phyloP scores from a whole-genome alignment of 2,113 vertebrate genomes.

The Notarius lentiginosus region DNA sequence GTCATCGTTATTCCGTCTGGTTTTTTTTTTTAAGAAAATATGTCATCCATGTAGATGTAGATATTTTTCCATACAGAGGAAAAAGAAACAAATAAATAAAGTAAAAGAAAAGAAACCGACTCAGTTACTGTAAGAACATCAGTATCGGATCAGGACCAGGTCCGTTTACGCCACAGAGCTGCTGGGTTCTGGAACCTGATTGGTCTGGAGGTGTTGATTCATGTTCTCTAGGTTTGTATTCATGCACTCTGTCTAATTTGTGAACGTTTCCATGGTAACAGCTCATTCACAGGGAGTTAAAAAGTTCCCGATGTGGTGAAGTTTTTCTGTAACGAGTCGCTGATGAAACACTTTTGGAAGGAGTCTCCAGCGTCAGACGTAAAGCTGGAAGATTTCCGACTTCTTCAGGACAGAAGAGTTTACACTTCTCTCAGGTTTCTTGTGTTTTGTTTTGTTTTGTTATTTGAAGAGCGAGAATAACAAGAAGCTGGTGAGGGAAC shows the following conservation, averaged over 20 bases:
- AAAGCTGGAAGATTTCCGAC: not conserved
- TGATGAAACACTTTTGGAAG: not conserved
- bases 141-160: too few relatives aligned
- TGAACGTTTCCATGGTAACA: not conserved
- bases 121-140: too few relatives aligned
- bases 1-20: too few relatives aligned
- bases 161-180: too few relatives aligned
- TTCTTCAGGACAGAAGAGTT: not conserved
- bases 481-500: not conserved
- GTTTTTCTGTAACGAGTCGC: not conserved
- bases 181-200: not conserved
- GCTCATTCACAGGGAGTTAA: not conserved
- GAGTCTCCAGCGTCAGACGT: not conserved
- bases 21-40: too few relatives aligned
- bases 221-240: not conserved
- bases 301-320: not conserved
- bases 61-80: too few relatives aligned
- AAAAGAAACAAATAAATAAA: too few relatives aligned
- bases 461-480: too few relatives aligned
- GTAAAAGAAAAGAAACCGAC: too few relatives aligned
- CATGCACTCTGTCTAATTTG: not conserved
- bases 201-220: not conserved
- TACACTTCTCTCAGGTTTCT: not conserved
- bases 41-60: too few relatives aligned
- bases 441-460: too few relatives aligned